These are phyloP conservation scores for Caenorhabditis macrosperma DNA, from an alignment of 2,888 invertebrate genomes.

Conservation along the genomic window DNA sequence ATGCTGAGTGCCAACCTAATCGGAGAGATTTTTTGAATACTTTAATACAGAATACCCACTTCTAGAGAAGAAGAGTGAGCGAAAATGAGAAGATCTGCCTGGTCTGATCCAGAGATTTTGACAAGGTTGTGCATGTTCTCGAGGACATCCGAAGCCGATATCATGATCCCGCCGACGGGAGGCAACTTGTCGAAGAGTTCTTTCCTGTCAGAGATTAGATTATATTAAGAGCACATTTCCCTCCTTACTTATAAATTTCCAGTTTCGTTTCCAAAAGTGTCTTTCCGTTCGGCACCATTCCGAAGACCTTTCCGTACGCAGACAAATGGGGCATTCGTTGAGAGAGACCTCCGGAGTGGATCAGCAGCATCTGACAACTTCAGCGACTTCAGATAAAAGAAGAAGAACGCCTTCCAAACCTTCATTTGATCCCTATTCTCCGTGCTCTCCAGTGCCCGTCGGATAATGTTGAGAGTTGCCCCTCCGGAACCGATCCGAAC, in stretches of 20 bases:
- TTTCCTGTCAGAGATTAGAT: constrained; percentile 67
- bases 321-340: constrained; percentile 82
- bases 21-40: neutral
- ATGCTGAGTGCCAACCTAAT: constrained; percentile 63
- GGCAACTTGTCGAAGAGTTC: constrained; percentile 67
- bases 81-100: constrained; percentile 56
- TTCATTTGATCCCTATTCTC: neutral
- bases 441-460: constrained; percentile 10
- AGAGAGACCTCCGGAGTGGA: constrained; percentile 82
- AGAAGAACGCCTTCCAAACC: neutral
- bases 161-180: constrained; percentile 80
- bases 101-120: constrained; percentile 1
- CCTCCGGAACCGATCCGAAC: constrained; percentile 63
- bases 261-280: constrained; percentile 81
- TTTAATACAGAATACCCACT: constrained; percentile 8
- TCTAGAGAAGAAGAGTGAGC: constrained; percentile 56
- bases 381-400: too few relatives aligned
- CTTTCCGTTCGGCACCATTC: constrained; percentile 76
- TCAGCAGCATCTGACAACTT: constrained; percentile 80
- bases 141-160: constrained; percentile 81
- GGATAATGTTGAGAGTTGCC: constrained; percentile 51
- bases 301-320: constrained; percentile 81
- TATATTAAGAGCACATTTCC: neutral
- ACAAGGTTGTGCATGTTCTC: constrained; percentile 74
- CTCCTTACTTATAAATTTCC: constrained; percentile 73